Evolutionary conservation across 2,888 invertebrate species (phyloP).

Genomic region (Himalopsyche kuldschensis): DNA sequence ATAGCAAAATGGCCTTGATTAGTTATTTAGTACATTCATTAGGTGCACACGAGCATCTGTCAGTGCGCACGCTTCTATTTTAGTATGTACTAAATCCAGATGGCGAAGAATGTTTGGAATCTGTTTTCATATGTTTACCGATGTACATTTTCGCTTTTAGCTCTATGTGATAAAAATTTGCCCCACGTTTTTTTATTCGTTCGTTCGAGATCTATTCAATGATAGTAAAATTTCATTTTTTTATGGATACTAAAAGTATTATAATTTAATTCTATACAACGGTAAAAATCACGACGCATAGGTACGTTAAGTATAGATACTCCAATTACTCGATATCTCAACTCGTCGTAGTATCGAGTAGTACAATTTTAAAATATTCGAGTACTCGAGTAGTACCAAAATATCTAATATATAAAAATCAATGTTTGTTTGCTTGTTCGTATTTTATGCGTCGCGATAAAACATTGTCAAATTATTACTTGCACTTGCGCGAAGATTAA

Average conservation of each 20-base stretch:
- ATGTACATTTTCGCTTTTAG: background rate
- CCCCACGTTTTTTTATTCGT: background rate
- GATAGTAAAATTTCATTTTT: background rate
- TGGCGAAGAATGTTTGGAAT: background rate
- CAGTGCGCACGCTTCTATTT: background rate
- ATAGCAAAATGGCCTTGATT: background rate
- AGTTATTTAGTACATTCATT: background rate
- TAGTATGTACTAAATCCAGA: background rate
- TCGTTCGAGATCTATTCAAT: constrained; percentile 10
- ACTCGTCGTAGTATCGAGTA: too few relatives aligned
- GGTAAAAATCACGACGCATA: too few relatives aligned
- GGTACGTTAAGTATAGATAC: too few relatives aligned
- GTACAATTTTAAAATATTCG: too few relatives aligned
- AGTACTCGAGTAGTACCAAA: too few relatives aligned
- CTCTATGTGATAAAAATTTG: background rate
- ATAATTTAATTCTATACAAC: background rate
- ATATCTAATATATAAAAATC: too few relatives aligned
- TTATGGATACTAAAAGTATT: background rate
- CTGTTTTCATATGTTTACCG: background rate
- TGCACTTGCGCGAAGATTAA: too few relatives aligned
- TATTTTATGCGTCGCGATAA: too few relatives aligned
- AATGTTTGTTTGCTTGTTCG: too few relatives aligned
- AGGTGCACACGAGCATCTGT: background rate
- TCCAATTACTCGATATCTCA: too few relatives aligned
- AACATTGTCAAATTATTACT: too few relatives aligned